These are phyloP conservation scores for Xenopus tropicalis DNA, from an alignment of 2,113 vertebrate species.

Conservation along the genomic window DNA sequence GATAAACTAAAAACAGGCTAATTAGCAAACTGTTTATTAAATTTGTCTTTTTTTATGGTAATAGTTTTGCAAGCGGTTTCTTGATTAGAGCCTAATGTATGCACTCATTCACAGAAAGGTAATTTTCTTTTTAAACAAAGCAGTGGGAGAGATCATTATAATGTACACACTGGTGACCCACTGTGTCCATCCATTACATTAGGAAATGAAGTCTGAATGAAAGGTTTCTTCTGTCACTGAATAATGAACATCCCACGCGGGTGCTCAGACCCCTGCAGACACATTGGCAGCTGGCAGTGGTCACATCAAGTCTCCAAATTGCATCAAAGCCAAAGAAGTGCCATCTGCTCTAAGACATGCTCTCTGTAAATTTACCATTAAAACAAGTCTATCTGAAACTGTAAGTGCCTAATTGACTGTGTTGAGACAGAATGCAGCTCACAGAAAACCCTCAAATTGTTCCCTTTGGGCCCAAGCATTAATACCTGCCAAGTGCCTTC, in stretches of 20 bases:
- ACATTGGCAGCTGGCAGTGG: constrained; percentile 34
- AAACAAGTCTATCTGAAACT: constrained; percentile 43
- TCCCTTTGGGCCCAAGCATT: constrained; percentile 41
- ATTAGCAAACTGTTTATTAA: too few species aligned
- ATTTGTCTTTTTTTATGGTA: too few species aligned
- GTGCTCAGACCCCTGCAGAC: constrained; percentile 11
- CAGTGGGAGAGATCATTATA: not conserved
- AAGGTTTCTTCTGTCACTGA: constrained; percentile 3
- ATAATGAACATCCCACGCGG: constrained; percentile 7
- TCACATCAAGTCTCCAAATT: constrained; percentile 31
- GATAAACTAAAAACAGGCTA: too few species aligned
- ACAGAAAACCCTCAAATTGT: constrained; percentile 27
- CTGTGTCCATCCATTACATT: constrained; percentile 2
- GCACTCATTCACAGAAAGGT: not conserved
- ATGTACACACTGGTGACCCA: not conserved
- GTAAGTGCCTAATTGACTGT: constrained; percentile 43
- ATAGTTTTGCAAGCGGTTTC: not conserved
- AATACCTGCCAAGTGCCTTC: constrained; percentile 44
- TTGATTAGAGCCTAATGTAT: not conserved
- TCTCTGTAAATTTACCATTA: constrained; percentile 45
- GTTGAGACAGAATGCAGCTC: constrained; percentile 30
- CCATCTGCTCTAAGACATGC: constrained; percentile 48
- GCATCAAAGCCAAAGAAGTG: constrained; percentile 12
- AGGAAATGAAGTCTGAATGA: constrained; percentile 11
- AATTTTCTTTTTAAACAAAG: not conserved